Evolutionary conservation across 2,113 vertebrate species (phyloP).

Genomic region (Eonycteris spelaea): DNA sequence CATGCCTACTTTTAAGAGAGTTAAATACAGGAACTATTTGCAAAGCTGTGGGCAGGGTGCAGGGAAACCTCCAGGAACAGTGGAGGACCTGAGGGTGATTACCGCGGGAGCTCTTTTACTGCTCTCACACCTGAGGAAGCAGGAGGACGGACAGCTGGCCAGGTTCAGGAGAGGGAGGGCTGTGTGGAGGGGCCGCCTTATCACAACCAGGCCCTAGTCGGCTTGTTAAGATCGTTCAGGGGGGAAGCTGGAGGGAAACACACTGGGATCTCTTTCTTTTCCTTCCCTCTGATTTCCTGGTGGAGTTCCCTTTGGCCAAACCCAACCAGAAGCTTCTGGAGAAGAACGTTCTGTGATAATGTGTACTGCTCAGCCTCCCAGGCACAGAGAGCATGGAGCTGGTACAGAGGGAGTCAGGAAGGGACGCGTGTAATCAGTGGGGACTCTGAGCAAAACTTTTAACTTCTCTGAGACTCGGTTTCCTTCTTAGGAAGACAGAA

Average conservation of each 20-base stretch:
- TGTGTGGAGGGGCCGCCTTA: background rate
- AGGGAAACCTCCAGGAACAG: rapidly evolving
- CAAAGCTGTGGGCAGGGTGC: no score
- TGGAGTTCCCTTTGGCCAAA: background rate
- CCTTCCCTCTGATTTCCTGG: background rate
- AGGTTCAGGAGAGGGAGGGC: background rate
- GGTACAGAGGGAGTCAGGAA: background rate
- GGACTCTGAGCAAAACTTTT: background rate
- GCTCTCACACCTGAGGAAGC: background rate
- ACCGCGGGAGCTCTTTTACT: rapidly evolving
- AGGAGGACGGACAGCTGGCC: background rate
- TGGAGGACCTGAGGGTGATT: rapidly evolving
- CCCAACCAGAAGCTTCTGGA: background rate
- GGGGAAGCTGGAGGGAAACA: background rate
- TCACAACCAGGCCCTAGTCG: background rate
- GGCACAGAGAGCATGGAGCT: rapidly evolving
- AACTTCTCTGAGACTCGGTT: background rate
- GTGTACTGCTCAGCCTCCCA: background rate
- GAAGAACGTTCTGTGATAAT: background rate
- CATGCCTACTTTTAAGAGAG: background rate
- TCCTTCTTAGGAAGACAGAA: background rate
- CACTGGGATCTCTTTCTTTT: background rate
- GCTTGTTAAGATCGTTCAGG: background rate
- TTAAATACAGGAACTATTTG: background rate
- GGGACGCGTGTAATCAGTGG: background rate